Evolutionary conservation across 2,113 vertebrate species (phyloP).

Genomic region (Electrona antarctica): DNA sequence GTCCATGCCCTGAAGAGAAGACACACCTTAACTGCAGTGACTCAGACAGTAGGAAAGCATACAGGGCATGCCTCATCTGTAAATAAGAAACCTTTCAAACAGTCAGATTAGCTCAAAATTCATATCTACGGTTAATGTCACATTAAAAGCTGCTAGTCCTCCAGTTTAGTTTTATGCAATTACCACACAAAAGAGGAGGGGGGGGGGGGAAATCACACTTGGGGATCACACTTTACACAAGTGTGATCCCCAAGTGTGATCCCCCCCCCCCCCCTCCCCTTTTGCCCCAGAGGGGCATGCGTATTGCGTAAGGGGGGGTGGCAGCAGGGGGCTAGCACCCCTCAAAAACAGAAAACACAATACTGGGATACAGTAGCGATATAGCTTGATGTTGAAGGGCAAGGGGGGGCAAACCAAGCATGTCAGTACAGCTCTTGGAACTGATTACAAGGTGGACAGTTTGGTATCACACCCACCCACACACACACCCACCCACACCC

Average conservation of each 20-base stretch:
- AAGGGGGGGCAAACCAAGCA: slow-evolving; percentile 5
- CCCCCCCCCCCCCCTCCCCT: too few species aligned
- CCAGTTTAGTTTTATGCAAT: too few species aligned
- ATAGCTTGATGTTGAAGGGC: background rate
- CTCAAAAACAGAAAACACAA: slow-evolving; percentile 6
- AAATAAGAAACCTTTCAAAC: slow-evolving; percentile 31
- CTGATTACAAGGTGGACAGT: background rate
- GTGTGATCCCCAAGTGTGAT: too few species aligned
- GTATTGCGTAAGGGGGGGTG: background rate
- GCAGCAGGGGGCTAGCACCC: background rate
- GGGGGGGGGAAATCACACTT: too few species aligned
- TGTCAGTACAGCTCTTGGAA: slow-evolving; percentile 31
- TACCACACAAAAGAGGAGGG: too few species aligned
- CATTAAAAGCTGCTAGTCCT: too few species aligned
- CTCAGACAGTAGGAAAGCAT: slow-evolving; percentile 27
- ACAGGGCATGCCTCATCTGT: slow-evolving; percentile 4
- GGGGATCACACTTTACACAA: too few species aligned
- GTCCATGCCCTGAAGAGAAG: slow-evolving; percentile 46
- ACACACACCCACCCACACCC: slow-evolving; percentile 22
- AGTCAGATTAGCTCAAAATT: background rate
- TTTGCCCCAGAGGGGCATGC: slow-evolving; percentile 1
- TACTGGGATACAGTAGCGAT: background rate
- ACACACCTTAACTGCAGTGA: slow-evolving; percentile 61
- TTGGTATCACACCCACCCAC: slow-evolving; percentile 26
- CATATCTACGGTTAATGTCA: background rate